These are phyloP conservation scores for Hypotaenidia okinawae DNA, from an alignment of 2,797 vertebrate species.

Conservation along the genomic window DNA sequence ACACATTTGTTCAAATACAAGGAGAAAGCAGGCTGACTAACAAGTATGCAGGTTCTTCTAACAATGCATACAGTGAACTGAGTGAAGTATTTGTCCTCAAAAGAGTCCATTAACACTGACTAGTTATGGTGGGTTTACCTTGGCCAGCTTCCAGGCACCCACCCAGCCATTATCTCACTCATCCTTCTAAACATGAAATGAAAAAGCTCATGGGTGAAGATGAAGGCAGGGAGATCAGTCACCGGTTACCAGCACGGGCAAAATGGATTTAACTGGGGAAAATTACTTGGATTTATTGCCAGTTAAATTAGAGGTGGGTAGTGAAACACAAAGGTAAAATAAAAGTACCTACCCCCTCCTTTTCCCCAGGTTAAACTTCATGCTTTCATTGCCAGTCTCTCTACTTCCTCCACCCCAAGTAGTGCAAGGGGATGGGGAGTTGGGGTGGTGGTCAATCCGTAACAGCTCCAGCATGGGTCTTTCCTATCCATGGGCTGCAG, in stretches of 20 bases:
- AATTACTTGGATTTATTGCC: background rate
- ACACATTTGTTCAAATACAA: background rate
- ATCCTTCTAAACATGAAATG: background rate
- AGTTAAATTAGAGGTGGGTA: background rate
- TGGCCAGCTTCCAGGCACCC: background rate
- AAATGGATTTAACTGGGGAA: background rate
- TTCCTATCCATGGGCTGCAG: background rate
- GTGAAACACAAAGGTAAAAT: background rate
- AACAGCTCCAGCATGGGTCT: fast-evolving
- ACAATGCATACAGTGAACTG: background rate
- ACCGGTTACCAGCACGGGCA: background rate
- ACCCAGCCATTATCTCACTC: background rate
- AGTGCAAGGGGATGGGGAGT: background rate
- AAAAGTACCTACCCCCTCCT: background rate
- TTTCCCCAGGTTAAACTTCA: background rate
- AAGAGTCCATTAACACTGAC: background rate
- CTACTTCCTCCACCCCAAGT: fast-evolving
- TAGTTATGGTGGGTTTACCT: background rate
- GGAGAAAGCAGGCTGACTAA: background rate
- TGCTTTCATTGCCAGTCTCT: background rate
- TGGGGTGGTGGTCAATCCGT: background rate
- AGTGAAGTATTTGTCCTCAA: background rate
- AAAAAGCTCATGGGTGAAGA: fast-evolving
- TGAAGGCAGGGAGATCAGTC: background rate
- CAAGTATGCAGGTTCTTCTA: background rate